Evolutionary conservation across 1,140 invertebrate species (phyloP), one percentile per base, ranked within the genome.

Genomic region (Drosophila ficusphila): DNA sequence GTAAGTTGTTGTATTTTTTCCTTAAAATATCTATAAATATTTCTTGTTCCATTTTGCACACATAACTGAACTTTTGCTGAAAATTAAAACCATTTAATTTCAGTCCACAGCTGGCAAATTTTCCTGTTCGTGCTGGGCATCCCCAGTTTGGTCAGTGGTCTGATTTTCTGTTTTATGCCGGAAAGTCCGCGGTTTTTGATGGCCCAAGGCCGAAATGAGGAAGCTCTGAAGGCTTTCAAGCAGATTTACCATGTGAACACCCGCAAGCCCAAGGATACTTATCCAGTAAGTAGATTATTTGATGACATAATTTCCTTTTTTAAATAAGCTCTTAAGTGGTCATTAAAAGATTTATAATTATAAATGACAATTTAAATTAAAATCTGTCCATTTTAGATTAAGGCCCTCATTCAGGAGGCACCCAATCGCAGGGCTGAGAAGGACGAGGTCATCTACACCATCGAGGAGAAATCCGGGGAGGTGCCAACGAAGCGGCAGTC

Each of bases 151-250:
- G 65, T 95, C 1, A 94, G 94, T 5, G 94, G 94, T 0, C 46
- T 94, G 5, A 90, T 93, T 0, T 93, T 96, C 44, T 92, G 93
- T 23, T 94, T 94, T 51, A 92, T 96, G 23, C 95, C 95, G 0
- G 96, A 97, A 89, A 97, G 95, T 90, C 96, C 96, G 1, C 96
- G 96, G 89, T 97, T 96, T 89, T 91, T 96, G 0, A 95, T 97
- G 94, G 94, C 94, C 0, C 92, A 94, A 79, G 95, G 95, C 58
- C 93, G 93, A 27, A 95, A 95, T 60, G 92, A 94, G 0, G 94
- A 95, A 69, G 95, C 96, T 91, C 31, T 91, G 19, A 42, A 54
- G 25, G 79, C 75, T 4, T 70, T 91, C 6, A 69, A 79, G 41
- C 65, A 33, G n/a, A 90, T 91, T 6, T 91, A 91, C 46, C 39